Conservation (phyloP, 2,888 invertebrate genomes). For the Pyrocoelia pectoralis region DNA sequence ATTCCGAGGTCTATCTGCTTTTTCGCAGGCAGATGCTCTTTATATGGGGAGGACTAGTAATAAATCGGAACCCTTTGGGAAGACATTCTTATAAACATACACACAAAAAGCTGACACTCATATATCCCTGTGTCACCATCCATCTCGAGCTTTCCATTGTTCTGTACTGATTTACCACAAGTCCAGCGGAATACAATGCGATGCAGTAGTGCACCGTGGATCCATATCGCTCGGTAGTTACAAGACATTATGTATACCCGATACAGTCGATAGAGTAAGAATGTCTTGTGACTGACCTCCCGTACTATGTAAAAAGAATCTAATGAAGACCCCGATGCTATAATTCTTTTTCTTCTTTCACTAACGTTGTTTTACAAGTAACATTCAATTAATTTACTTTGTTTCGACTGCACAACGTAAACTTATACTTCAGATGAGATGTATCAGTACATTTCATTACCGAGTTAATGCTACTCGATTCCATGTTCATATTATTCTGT, state of each 20-base stretch:
- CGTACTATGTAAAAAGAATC: slow-evolving; percentile 7
- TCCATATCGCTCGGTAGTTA: slow-evolving; percentile 47
- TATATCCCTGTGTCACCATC: slow-evolving; percentile 51
- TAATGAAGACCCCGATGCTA: slow-evolving; percentile 3
- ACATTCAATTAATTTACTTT: background rate
- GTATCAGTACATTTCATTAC: too few relatives aligned
- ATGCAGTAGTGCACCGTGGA: slow-evolving; percentile 53
- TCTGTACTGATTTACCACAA: slow-evolving; percentile 54
- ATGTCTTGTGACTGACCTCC: slow-evolving; percentile 39
- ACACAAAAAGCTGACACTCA: slow-evolving; percentile 48
- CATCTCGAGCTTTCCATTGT: slow-evolving; percentile 52
- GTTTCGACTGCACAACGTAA: too few relatives aligned
- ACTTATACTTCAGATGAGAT: too few relatives aligned
- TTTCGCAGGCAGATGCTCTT: slow-evolving; percentile 62
- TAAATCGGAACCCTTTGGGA: slow-evolving; percentile 48
- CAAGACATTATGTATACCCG: slow-evolving; percentile 44
- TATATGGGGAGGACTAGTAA: slow-evolving; percentile 44
- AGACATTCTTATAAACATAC: slow-evolving; percentile 43
- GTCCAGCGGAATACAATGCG: slow-evolving; percentile 54
- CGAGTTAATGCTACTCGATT: too few relatives aligned
- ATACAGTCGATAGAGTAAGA: slow-evolving; percentile 43
- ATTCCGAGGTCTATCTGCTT: slow-evolving; percentile 61
- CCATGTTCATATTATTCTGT: too few relatives aligned
- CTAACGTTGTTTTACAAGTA: background rate
- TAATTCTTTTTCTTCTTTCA: background rate